Percentiles rank a stretch among this genome's conserved stretches.
Conservation (phyloP, 2,888 invertebrate genomes). For the Hedya salicella region DNA sequence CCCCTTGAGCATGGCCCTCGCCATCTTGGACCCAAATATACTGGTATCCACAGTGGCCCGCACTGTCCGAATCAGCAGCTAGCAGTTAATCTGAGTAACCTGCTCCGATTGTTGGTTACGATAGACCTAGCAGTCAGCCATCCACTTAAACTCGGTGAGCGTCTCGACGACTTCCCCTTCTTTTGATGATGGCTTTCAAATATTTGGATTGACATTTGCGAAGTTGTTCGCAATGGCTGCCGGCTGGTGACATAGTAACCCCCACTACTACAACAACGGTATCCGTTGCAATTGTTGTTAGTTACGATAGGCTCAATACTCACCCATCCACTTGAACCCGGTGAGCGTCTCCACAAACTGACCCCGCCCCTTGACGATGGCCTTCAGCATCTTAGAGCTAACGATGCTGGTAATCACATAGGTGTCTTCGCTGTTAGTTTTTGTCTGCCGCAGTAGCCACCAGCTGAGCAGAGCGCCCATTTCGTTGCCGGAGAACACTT, state of each 20-base stretch:
- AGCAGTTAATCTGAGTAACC: too few relatives aligned
- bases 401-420: constrained; percentile 97
- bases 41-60: constrained; percentile 77
- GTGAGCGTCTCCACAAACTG: constrained; percentile 95
- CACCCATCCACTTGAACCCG: constrained; percentile 99
- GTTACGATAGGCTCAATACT: constrained; percentile 45
- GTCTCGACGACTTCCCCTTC: constrained; percentile 94
- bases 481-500: constrained; percentile 97
- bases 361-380: constrained; percentile 92
- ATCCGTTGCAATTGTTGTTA: neutral
- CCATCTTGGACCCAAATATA: constrained; percentile 89
- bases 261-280: too few relatives aligned
- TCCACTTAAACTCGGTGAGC: constrained; percentile 99
- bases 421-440: constrained; percentile 84
- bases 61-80: constrained; percentile 83
- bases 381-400: constrained; percentile 95
- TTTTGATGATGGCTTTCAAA: constrained; percentile 90
- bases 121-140: constrained; percentile 86
- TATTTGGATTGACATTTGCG: too few relatives aligned
- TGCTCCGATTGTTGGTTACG: too few relatives aligned
- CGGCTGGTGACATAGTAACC: too few relatives aligned
- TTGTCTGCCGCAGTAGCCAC: constrained; percentile 90
- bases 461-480: constrained; percentile 96
- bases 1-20: constrained; percentile 90
- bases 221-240: constrained; percentile 96